Percentiles rank a stretch among this genome's conserved stretches.
Evolutionary conservation across 2,797 vertebrate species (phyloP).

Genomic region (Ctenochaetus hawaiiensis): DNA sequence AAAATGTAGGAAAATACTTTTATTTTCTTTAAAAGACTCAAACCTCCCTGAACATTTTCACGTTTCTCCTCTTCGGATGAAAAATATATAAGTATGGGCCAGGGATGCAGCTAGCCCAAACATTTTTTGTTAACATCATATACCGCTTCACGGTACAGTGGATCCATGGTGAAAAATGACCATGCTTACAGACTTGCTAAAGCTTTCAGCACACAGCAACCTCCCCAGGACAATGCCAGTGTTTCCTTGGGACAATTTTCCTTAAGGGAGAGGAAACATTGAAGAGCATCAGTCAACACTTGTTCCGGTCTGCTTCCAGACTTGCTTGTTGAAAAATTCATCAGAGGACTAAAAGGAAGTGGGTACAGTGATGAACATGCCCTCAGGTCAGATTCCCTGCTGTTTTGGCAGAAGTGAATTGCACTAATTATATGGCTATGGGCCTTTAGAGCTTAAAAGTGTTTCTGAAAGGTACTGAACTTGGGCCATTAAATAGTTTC

Average conservation of each 20-base stretch:
- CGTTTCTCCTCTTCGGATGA: constrained; percentile 49
- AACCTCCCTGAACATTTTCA: constrained; percentile 32
- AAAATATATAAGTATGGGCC: constrained; percentile 48
- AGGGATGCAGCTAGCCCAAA: constrained; percentile 32
- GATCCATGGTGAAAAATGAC: constrained; percentile 11
- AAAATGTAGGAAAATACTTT: neutral
- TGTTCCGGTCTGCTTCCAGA: constrained; percentile 43
- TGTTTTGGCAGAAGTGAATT: constrained; percentile 52
- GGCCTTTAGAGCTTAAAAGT: constrained; percentile 13
- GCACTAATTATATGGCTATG: constrained; percentile 50
- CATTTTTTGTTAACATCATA: constrained; percentile 9
- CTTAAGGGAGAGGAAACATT: constrained; percentile 40
- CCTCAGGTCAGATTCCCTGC: constrained; percentile 59
- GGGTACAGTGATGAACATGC: constrained; percentile 40
- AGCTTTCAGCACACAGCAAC: constrained; percentile 37
- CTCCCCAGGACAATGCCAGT: constrained; percentile 32
- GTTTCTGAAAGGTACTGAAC: constrained; percentile 31
- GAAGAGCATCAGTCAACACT: constrained; percentile 68
- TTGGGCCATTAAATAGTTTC: constrained; percentile 25
- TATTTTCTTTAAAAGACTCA: neutral
- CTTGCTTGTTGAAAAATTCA: constrained; percentile 40
- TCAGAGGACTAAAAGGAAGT: constrained; percentile 52
- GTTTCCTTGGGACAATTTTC: constrained; percentile 19
- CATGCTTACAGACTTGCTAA: constrained; percentile 27
- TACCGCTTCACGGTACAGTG: constrained; percentile 22